Evolutionary conservation across 30 jellyfish, hydroid and myxozoan genomes (phyloP).

Genomic region (Nemopilema nomurai): DNA sequence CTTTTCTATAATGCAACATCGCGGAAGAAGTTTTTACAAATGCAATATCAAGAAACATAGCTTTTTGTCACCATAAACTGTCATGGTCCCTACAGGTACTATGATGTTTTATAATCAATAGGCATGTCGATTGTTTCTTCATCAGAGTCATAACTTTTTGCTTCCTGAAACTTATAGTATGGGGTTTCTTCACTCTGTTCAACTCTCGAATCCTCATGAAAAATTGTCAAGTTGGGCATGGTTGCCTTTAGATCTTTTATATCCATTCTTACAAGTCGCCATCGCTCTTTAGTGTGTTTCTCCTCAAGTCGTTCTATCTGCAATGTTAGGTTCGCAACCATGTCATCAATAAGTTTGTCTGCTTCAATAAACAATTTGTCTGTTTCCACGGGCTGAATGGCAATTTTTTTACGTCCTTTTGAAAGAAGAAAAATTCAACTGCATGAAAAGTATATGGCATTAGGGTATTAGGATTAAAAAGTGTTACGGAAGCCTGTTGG

Average conservation of each 20-base stretch:
- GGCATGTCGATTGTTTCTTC: constrained; percentile 34
- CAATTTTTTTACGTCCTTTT: constrained; percentile 22
- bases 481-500: background rate
- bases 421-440: no score
- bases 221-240: constrained; percentile 17
- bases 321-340: background rate
- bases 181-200: background rate
- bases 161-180: background rate
- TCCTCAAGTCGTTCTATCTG: background rate
- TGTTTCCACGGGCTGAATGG: background rate
- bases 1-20: no score
- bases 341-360: background rate
- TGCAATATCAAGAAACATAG: no score
- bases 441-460: no score
- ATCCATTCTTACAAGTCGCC: constrained; percentile 23
- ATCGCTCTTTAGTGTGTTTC: constrained; percentile 24
- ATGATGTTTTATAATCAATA: constrained; percentile 4
- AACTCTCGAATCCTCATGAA: constrained; percentile 22
- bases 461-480: no score
- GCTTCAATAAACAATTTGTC: background rate
- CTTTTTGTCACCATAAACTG: no score
- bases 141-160: constrained; percentile 2
- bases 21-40: no score
- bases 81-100: background rate
- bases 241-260: constrained; percentile 26